Evolutionary conservation across 2,888 invertebrate genomes (phyloP), one percentile per base, ranked within the genome.

Genomic region (Geotrupes spiniger): DNA sequence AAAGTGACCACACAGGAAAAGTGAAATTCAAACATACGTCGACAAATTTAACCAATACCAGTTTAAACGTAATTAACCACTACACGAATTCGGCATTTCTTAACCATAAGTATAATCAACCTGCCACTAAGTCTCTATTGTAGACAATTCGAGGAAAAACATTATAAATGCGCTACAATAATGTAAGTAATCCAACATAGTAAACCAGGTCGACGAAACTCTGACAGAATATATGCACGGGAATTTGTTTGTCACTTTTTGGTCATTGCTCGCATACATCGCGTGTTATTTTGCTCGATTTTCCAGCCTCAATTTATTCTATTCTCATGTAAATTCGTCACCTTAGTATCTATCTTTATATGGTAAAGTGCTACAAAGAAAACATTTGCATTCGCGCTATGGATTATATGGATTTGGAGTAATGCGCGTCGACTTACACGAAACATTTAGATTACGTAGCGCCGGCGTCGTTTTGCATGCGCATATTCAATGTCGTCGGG

Each of bases 241-340:
- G n/a, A n/a, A n/a, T 33, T 10, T 33, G 14, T 12, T 33, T 33
- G 33, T 33, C 33, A 33, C 33, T n/a, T 33, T 33, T 10, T 33
- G 8, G 43, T 43, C 33, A 43, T 47, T 41, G 36, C n/a, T n/a
- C n/a, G n/a, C 42, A 28, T 47, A 27, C 47, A 42, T 51, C 43
- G 33, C 40, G 43, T 52, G 41, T 48, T 44, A 36, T 31, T 21
- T 36, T 38, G 49, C 38, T 25, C 27, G 36, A 27, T 36, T 45
- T 39, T 44, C 42, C 31, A 46, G 52, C 45, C 56, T 52, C 53
- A 56, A 54, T 56, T 64, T 65, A 65, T 66, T 63, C 64, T 60
- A 64, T 66, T 65, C 62, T 62, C 62, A 66, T 66, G 66, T 59
- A 66, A 66, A 66, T 66, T 59, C 52, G 56, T 58, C 57, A 59